Evolutionary conservation across 2,113 vertebrate genomes (phyloP), one percentile per base, ranked within the genome.

Genomic region (Noturus placidus): DNA sequence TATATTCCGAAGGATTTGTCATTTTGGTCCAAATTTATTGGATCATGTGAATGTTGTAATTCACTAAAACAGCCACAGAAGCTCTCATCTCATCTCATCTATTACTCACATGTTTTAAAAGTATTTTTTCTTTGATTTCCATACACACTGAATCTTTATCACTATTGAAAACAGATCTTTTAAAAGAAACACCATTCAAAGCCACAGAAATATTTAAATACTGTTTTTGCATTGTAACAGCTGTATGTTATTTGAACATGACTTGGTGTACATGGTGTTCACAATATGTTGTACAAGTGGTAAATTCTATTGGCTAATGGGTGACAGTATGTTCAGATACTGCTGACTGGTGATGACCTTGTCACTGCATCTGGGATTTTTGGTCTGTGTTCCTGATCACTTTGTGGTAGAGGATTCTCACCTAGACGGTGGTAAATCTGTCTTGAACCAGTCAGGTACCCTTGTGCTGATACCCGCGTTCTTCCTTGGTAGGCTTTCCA

Each of bases 401-500:
- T 87, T 70, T 88, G 65, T 70, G 59, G 72, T 86, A 78, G 54
- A 13, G 59, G 69, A 46, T 84, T 87, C 38, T 88, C 88, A 22
- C 87, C 90, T 33, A 90, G 27, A 65, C 83, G 76, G 54, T 86
- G 86, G 77, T 90, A 90, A 83, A 92, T 88, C 54, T 83, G 86
- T 59, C 77, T 79, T 57, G 88, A 65, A 33, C 70, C 50, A 56
- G 74, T 25, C 33, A 59, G 65, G 10, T 78, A 38, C 65, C 85
- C 74, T 86, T 90, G 65, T n/a, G 67, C 42, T 67, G 86, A 65
- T 42, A 84, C 10, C 11, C 46, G 85, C 38, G 89, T 11, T 30
- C 77, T 83, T 54, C 90, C 90, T 67, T 93, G 91, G 83, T 91
- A 93, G 4, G 92, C 69, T 85, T 91, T 93, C 92, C 92, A 93